Percentiles rank a stretch among this genome's conserved stretches.
These are phyloP conservation scores for Gymnosoma rotundatum DNA, from an alignment of 2,888 invertebrate genomes.

Conservation along the genomic window DNA sequence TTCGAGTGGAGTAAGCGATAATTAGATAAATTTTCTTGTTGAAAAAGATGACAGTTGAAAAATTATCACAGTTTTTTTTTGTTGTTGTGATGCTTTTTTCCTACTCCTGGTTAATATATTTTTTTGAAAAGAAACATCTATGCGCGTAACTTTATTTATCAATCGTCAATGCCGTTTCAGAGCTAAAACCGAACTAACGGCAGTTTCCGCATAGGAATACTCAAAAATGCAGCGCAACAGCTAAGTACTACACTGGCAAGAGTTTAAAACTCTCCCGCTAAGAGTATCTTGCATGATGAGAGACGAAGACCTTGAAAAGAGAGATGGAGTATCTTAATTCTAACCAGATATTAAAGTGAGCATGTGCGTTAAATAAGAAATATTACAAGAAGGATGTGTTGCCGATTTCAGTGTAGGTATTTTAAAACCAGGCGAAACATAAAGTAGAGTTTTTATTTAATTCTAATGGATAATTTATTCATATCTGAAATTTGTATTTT, in stretches of 20 bases:
- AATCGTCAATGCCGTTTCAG: conserved; percentile 79
- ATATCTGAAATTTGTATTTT: too few relatives aligned
- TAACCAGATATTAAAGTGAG: conserved; percentile 38
- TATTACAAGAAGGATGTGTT: background rate
- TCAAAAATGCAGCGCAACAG: conserved; percentile 69
- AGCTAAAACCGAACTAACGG: conserved; percentile 80
- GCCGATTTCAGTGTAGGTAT: background rate
- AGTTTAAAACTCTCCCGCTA: conserved; percentile 53
- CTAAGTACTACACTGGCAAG: conserved; percentile 29
- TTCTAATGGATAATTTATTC: too few relatives aligned
- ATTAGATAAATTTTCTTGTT: conserved; percentile 1
- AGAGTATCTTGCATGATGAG: background rate
- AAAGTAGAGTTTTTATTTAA: too few relatives aligned
- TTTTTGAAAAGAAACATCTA: conserved; percentile 25
- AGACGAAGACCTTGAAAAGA: too few relatives aligned
- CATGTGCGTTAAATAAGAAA: conserved; percentile 52
- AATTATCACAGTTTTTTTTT: conserved; percentile 21
- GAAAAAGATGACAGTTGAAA: conserved; percentile 50
- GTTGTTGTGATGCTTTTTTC: conserved; percentile 61
- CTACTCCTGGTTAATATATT: conserved; percentile 54
- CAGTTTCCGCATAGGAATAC: conserved; percentile 70
- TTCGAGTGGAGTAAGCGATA: background rate
- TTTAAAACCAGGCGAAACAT: background rate
- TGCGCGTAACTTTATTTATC: conserved; percentile 58
- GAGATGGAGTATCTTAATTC: too few relatives aligned